Conservation (phyloP, 2,888 invertebrate species). For the Bruchidius siliquastri region DNA sequence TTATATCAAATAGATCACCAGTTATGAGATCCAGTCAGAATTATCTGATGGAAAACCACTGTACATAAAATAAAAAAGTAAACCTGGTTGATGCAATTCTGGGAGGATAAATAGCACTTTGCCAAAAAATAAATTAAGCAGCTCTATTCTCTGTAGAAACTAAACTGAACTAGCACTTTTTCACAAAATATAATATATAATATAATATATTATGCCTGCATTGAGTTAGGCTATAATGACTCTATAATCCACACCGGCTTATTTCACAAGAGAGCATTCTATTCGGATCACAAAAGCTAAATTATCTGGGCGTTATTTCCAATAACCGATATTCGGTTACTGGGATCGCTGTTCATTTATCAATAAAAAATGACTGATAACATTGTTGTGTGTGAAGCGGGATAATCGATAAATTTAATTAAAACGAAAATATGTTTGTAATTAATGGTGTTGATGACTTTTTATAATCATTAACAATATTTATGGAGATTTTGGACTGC, state of each 20-base stretch:
- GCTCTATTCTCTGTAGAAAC: too few species aligned
- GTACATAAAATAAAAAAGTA: too few species aligned
- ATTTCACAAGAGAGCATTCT: not conserved
- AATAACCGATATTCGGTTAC: not conserved
- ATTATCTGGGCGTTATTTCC: not conserved
- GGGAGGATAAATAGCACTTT: too few species aligned
- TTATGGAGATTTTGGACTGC: not conserved
- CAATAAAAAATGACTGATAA: not conserved
- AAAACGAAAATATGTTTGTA: not conserved
- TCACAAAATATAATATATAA: too few species aligned
- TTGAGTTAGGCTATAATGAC: not conserved
- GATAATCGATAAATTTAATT: not conserved
- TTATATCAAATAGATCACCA: too few species aligned
- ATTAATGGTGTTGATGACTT: not conserved
- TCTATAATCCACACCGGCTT: not conserved
- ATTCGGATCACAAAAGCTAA: not conserved
- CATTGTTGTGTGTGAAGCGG: not conserved
- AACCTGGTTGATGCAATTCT: too few species aligned
- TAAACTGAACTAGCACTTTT: too few species aligned
- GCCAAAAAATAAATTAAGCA: too few species aligned
- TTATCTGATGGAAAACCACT: too few species aligned
- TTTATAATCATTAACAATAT: not conserved
- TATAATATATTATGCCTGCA: not conserved
- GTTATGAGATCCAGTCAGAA: too few species aligned
- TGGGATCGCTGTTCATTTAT: not conserved